These are phyloP conservation scores for Gymnoscelis rufifasciata DNA, from an alignment of 2,888 invertebrate genomes.

Conservation along the genomic window DNA sequence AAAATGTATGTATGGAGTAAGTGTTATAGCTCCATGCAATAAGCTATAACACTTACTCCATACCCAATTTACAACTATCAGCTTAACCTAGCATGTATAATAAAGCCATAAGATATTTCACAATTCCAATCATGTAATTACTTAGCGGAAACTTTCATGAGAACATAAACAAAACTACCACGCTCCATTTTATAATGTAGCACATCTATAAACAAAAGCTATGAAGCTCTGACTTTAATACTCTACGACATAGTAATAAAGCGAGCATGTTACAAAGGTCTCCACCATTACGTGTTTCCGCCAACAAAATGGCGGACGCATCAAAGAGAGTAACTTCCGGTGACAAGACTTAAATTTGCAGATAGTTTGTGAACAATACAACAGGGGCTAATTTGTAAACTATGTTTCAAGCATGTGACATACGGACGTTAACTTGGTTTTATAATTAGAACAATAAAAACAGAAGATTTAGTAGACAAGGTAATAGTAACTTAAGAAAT, in stretches of 20 bases:
- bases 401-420: not conserved
- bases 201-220: slow-evolving; percentile 18
- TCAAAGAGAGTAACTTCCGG: slow-evolving; percentile 32
- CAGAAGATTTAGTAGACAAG: too few species aligned
- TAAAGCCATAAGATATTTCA: too few species aligned
- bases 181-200: slow-evolving; percentile 13
- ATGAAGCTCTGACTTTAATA: slow-evolving; percentile 17
- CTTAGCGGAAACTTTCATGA: too few species aligned
- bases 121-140: too few species aligned
- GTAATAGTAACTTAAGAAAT: too few species aligned
- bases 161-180: not conserved
- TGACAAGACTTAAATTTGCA: slow-evolving; percentile 20
- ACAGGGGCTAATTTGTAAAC: slow-evolving; percentile 7
- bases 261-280: slow-evolving; percentile 40
- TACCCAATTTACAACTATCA: too few species aligned
- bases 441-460: too few species aligned
- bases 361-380: not conserved
- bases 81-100: too few species aligned
- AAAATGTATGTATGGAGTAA: too few species aligned
- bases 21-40: too few species aligned
- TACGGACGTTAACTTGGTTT: not conserved
- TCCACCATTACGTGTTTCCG: slow-evolving; percentile 47
- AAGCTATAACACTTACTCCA: too few species aligned
- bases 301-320: slow-evolving; percentile 41
- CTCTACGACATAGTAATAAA: slow-evolving; percentile 29